Base-by-base conservation (phyloP, 2,797 vertebrate genomes). In the Acanthornis magna region DNA sequence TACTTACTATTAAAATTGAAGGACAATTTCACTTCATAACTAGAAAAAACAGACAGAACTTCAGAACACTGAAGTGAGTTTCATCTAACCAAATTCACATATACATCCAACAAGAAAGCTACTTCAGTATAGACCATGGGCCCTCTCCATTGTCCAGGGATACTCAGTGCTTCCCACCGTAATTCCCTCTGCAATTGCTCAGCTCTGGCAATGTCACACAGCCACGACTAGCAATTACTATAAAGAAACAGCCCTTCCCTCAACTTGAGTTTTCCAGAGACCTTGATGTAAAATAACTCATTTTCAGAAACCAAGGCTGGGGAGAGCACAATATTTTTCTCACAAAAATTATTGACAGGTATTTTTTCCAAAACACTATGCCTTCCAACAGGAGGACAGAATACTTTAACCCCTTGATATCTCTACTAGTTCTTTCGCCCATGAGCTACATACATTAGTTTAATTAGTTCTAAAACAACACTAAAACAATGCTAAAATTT, bases 101-200 rank as follows among this genome's bases (percentile, higher is more conserved):
- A 20, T 68, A 45, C 11, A 65, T 29, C 8, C 62, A 78, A 43
- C 3, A 77, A 38, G 74, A 70, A 89, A 74, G 18, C 5, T 55
- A 13, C 29, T 55, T 81, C 53, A 71, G 10, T 2, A 32, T 29
- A 27, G 32, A 70, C 47, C 11, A 6, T 0, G 2, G 21, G 9
- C 16, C 29, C 7, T 38, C 34, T 34, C 32, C 57, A 51, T 25
- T 58, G 71, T 19, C 8, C 25, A 74, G 32, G 43, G 51, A 62
- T 26, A 27, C 34, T 58, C 2, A 0, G 13, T 30, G 21, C 53
- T 74, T 66, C 61, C 47, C 82, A 25, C 11, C 2, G 0, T 29
- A 70, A 68, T 0, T 11, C 5, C 17, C 14, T 34, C 42, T 77
- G 29, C 51, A 54, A 8, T 8, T 68, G 29, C 55, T 79, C 53